Evolutionary conservation across 2,797 vertebrate species (phyloP).

Genomic region (Cephalopachus bancanus): DNA sequence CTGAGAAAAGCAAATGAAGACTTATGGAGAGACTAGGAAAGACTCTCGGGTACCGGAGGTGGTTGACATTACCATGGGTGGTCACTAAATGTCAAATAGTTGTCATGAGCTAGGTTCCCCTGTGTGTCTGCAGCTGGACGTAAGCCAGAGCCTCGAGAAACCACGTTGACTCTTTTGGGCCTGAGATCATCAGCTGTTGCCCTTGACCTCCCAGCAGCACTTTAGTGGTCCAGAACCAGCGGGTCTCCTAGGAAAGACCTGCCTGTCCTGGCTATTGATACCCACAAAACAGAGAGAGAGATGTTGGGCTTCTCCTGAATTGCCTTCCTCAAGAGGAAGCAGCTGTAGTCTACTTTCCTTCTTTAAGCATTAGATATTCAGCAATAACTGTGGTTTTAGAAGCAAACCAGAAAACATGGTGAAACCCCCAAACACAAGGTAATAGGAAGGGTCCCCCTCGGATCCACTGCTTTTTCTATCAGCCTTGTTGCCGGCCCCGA

Average conservation of each 20-base stretch:
- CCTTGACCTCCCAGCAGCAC: not conserved
- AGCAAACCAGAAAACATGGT: not conserved
- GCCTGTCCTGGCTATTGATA: not conserved
- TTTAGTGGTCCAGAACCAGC: not conserved
- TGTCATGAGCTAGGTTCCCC: slow-evolving; percentile 47
- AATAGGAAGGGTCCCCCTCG: not conserved
- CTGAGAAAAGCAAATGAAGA: not conserved
- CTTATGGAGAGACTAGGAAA: not conserved
- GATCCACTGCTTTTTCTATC: not conserved
- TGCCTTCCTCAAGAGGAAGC: not conserved
- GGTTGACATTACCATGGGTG: slow-evolving; percentile 46
- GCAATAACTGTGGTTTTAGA: not conserved
- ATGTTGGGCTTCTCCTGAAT: not conserved
- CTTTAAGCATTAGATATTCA: not conserved
- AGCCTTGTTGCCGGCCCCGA: not conserved
- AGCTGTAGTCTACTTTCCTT: not conserved
- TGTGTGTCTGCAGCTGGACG: slow-evolving; percentile 20
- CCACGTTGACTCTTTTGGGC: not conserved
- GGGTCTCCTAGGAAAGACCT: not conserved
- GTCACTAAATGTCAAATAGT: slow-evolving; percentile 75
- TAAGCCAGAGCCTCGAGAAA: slow-evolving; percentile 39
- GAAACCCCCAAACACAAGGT: not conserved
- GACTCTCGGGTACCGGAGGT: slow-evolving; percentile 23
- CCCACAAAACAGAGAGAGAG: not conserved
- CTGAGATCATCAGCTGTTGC: not conserved